Conservation (phyloP, 2,797 vertebrate genomes). For the Acestrorhynchus altus region DNA sequence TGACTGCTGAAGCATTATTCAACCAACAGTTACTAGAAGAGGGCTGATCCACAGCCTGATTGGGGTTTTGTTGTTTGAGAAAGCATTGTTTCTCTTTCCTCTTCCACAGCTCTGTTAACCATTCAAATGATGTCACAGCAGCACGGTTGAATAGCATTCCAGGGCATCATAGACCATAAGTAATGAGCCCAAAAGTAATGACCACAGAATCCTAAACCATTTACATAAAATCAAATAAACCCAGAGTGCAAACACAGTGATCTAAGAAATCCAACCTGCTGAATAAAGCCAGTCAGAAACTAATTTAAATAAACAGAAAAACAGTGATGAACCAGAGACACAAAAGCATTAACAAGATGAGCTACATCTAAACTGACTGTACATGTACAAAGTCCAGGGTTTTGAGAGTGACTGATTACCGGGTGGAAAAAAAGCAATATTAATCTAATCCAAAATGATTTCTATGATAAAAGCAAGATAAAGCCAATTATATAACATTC, state of each 20-base stretch:
- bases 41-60: neutral
- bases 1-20: slow-evolving; percentile 16
- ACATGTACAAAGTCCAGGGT: neutral
- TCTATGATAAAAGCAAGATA: too few species aligned
- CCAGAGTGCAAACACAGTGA: neutral
- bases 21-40: neutral
- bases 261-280: neutral
- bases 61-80: neutral
- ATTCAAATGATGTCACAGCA: neutral
- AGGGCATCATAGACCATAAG: slow-evolving; percentile 1
- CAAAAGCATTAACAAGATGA: neutral
- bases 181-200: neutral
- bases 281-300: neutral
- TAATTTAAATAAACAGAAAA: neutral
- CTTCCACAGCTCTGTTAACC: slow-evolving; percentile 4
- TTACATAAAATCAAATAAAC: neutral
- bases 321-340: neutral
- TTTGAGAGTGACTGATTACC: too few species aligned
- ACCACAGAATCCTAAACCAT: neutral
- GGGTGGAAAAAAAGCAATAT: too few species aligned
- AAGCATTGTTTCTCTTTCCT: neutral
- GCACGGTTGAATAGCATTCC: neutral
- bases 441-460: too few species aligned
- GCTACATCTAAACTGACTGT: too few species aligned
- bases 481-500: too few species aligned